Evolutionary conservation across 2,797 vertebrate species (phyloP), one percentile per base, ranked within the genome.

Genomic region (Sorex maritimensis): DNA sequence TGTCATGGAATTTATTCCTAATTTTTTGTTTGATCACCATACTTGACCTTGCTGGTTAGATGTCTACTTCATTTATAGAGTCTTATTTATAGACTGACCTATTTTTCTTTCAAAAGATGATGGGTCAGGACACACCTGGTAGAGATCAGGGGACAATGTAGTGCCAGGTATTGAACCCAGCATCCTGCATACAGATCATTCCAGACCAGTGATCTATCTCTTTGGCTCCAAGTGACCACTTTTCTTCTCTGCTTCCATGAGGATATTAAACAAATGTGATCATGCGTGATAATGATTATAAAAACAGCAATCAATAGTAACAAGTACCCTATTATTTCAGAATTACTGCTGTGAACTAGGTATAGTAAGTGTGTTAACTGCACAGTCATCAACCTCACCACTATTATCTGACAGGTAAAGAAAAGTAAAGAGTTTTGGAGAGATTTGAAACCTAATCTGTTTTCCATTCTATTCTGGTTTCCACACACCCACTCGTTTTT

Each of bases 401-500:
- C 28, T 82, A 55, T 61, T 63, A n/a, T 15, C 41, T 93, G 74
- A 83, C n/a, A 81, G 26, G 65, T 46, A 68, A 88, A 81, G 23
- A 84, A 84, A 86, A 49, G 26, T 68, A 49, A 92, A 68, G 13
- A 34, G 12, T 5, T 14, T 1, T 28, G 67, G 1, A 78, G 75
- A 90, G 41, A 52, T 58, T 52, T 63, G 85, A 81, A 87, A 88
- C 0, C 13, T 61, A 44, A n/a, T 52, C 46, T 58, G 63, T 52
- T 65, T 92, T 21, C 15, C 68, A 61, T 41, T n/a, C 10, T 84
- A 30, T 19, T 30, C 14, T 72, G 23, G 8, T 14, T 88, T 89
- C 44, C 26, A 17, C 11, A 58, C 52, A 68, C 1, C 11, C 41
- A 14, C 5, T 5, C 12, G 58, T 0, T 0, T 3, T 24, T 7